These are phyloP conservation scores for Acipenser transmontanus DNA, from an alignment of 2,797 vertebrate genomes.

Conservation along the genomic window DNA sequence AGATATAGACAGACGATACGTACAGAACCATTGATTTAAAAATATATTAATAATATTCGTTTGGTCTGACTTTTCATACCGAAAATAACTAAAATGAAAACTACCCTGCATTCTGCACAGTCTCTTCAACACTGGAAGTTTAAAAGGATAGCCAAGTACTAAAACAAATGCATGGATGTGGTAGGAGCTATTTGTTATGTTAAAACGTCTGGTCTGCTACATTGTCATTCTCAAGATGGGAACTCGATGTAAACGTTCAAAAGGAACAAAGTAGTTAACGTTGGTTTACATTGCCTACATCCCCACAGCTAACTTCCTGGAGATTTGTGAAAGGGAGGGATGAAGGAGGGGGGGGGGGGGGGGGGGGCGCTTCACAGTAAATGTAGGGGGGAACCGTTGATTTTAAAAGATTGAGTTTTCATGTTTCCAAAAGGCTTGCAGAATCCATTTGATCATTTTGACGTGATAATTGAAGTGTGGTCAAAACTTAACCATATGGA, in stretches of 20 bases:
- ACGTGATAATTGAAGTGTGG: too few relatives aligned
- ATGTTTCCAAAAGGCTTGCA: too few relatives aligned
- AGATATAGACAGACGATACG: too few relatives aligned
- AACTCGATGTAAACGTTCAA: slow-evolving; percentile 31
- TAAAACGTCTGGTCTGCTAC: slow-evolving; percentile 29
- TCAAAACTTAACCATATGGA: too few relatives aligned
- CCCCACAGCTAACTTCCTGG: slow-evolving; percentile 33
- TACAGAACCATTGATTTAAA: too few relatives aligned
- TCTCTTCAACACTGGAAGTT: background rate
- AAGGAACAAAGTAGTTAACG: slow-evolving; percentile 24
- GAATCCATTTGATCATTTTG: too few relatives aligned
- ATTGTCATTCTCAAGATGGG: slow-evolving; percentile 43
- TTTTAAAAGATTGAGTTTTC: too few relatives aligned
- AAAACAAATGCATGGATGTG: slow-evolving; percentile 29
- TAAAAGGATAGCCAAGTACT: slow-evolving; percentile 3
- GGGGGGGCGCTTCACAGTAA: too few relatives aligned
- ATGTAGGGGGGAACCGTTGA: too few relatives aligned
- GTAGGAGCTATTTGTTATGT: slow-evolving; percentile 47
- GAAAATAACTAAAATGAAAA: background rate
- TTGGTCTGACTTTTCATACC: background rate
- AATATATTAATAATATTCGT: too few relatives aligned
- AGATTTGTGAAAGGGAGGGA: slow-evolving; percentile 18
- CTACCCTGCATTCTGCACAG: background rate
- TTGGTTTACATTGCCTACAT: slow-evolving; percentile 21
- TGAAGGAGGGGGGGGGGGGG: too few relatives aligned